Evolutionary conservation across 2,797 vertebrate species (phyloP).

Genomic region (Thalassophryne amazonica): DNA sequence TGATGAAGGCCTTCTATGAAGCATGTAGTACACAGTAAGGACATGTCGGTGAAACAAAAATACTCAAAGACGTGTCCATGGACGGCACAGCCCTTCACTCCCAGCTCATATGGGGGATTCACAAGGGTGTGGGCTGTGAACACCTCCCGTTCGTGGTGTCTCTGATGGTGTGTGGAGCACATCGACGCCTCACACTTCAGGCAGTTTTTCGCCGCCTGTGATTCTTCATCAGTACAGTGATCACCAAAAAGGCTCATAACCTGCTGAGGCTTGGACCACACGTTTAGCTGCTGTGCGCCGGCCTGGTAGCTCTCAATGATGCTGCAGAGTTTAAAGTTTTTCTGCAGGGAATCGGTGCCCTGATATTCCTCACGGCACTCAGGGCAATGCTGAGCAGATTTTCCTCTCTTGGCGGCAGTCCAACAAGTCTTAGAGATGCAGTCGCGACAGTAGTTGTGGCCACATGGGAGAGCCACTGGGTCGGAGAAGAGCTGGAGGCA

Average conservation of each 20-base stretch:
- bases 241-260: slow-evolving; percentile 44
- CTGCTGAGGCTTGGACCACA: background rate
- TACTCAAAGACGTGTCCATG: slow-evolving; percentile 72
- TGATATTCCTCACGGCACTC: slow-evolving; percentile 69
- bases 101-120: slow-evolving; percentile 11
- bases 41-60: slow-evolving; percentile 66
- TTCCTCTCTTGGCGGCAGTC: background rate
- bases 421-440: slow-evolving; percentile 50
- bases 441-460: slow-evolving; percentile 75
- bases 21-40: slow-evolving; percentile 66
- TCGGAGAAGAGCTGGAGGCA: slow-evolving; percentile 69
- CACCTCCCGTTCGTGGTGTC: slow-evolving; percentile 59
- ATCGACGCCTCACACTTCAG: slow-evolving; percentile 73
- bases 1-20: slow-evolving; percentile 54
- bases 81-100: slow-evolving; percentile 41
- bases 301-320: slow-evolving; percentile 70
- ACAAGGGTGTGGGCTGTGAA: slow-evolving; percentile 62
- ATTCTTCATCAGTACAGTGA: slow-evolving; percentile 57
- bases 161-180: slow-evolving; percentile 75
- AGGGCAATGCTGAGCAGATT: slow-evolving; percentile 50
- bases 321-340: slow-evolving; percentile 74
- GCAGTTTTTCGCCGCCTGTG: slow-evolving; percentile 69
- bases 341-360: slow-evolving; percentile 49
- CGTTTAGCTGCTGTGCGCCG: background rate
- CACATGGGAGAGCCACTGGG: slow-evolving; percentile 70